Conservation (phyloP, 1,140 invertebrate species). For the Prorops nasuta region DNA sequence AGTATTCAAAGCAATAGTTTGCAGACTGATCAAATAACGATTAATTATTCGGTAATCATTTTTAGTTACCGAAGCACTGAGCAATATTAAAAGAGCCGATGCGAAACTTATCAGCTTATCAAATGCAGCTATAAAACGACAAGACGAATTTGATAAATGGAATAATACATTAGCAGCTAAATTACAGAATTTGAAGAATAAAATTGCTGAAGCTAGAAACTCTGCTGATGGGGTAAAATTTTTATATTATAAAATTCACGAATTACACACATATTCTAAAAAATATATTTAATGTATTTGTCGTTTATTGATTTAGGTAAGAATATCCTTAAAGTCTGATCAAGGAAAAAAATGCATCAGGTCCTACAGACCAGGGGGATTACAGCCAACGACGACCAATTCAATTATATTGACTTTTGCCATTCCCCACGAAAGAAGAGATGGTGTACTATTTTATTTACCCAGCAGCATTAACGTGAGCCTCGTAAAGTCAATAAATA, state of each 20-base stretch:
- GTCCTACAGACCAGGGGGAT: conserved; percentile 64
- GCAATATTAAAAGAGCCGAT: conserved; percentile 57
- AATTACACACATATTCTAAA: conserved; percentile 3
- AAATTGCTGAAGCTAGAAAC: conserved; percentile 76
- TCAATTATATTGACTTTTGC: conserved; percentile 69
- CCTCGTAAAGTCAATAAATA: no score
- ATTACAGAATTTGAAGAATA: conserved; percentile 67
- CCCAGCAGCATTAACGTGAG: conserved; percentile 61
- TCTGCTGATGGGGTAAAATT: conserved; percentile 75
- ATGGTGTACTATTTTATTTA: conserved; percentile 69
- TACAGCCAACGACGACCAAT: conserved; percentile 70
- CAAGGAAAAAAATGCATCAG: conserved; percentile 68
- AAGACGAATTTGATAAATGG: conserved; percentile 62
- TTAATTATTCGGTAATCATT: conserved; percentile 3
- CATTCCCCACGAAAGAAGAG: conserved; percentile 59
- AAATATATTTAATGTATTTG: neutral
- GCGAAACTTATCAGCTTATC: conserved; percentile 58
- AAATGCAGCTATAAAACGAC: conserved; percentile 56
- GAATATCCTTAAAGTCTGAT: conserved; percentile 70
- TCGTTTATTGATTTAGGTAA: conserved; percentile 63
- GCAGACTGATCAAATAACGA: neutral
- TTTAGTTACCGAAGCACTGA: conserved; percentile 60
- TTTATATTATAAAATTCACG: neutral
- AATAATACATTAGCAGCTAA: conserved; percentile 63
- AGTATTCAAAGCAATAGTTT: conserved; percentile 6